phyloP scores from a whole-genome alignment of 1,140 invertebrate species.

The Lethrus apterus region DNA sequence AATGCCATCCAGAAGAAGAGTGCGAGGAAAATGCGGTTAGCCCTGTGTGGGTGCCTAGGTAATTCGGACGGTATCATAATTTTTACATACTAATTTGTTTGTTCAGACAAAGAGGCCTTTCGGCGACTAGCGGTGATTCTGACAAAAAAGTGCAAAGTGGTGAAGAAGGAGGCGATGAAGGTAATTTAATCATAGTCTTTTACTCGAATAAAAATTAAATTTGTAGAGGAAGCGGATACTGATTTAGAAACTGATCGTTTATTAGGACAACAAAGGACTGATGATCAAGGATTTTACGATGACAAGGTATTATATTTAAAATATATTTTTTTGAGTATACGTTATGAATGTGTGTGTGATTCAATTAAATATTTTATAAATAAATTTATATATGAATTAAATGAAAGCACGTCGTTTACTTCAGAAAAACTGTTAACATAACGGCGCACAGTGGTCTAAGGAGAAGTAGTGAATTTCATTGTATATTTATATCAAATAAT shows the following conservation, averaged over 20 bases:
- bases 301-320: conserved; percentile 59
- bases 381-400: too few species aligned
- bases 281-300: conserved; percentile 85
- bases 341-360: too few species aligned
- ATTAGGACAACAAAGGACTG: conserved; percentile 79
- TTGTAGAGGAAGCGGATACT: conserved; percentile 73
- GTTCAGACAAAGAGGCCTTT: conserved; percentile 41
- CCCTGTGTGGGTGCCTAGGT: conserved; percentile 62
- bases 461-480: too few species aligned
- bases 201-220: conserved; percentile 13
- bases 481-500: too few species aligned
- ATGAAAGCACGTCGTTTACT: too few species aligned
- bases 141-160: conserved; percentile 39
- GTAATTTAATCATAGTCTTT: conserved; percentile 21
- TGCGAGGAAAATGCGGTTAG: conserved; percentile 41
- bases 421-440: too few species aligned
- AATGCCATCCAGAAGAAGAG: conserved; percentile 40
- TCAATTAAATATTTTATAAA: too few species aligned
- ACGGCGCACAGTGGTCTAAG: too few species aligned
- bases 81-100: conserved; percentile 22
- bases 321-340: too few species aligned
- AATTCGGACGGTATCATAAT: conserved; percentile 42
- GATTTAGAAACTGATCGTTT: conserved; percentile 84
- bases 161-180: conserved; percentile 42
- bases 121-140: conserved; percentile 39